Conservation (phyloP, 2,797 vertebrate genomes). For the Pelochelys cantorii region DNA sequence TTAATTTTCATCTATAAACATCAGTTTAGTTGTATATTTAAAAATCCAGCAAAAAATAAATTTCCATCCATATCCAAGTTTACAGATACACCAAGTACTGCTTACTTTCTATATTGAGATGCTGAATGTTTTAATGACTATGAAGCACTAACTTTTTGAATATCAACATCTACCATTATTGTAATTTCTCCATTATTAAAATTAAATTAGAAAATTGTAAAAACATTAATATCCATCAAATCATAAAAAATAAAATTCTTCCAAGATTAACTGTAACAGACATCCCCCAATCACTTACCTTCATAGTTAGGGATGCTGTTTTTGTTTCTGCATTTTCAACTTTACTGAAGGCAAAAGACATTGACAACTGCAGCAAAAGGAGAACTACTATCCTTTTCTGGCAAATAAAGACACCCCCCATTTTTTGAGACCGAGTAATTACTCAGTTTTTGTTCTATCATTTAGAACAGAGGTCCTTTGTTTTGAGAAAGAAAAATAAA, state of each 20-base stretch:
- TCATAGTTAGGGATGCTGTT: background rate
- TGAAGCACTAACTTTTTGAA: background rate
- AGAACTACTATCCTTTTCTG: fast-evolving
- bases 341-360: background rate
- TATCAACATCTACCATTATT: background rate
- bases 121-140: background rate
- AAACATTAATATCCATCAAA: background rate
- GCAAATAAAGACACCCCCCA: fast-evolving
- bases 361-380: background rate
- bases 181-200: background rate
- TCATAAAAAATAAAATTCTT: background rate
- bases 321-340: background rate
- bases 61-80: background rate
- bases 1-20: background rate
- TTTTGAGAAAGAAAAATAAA: conserved; percentile 8
- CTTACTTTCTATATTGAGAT: background rate
- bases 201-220: background rate
- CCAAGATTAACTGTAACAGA: fast-evolving
- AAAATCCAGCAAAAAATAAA: background rate
- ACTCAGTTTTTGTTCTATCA: conserved; percentile 29
- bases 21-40: background rate
- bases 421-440: conserved; percentile 8
- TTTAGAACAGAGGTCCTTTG: conserved; percentile 4
- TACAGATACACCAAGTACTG: background rate
- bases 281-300: background rate